Base-by-base conservation (phyloP, 1,140 invertebrate genomes). In the Andricus grossulariae region DNA sequence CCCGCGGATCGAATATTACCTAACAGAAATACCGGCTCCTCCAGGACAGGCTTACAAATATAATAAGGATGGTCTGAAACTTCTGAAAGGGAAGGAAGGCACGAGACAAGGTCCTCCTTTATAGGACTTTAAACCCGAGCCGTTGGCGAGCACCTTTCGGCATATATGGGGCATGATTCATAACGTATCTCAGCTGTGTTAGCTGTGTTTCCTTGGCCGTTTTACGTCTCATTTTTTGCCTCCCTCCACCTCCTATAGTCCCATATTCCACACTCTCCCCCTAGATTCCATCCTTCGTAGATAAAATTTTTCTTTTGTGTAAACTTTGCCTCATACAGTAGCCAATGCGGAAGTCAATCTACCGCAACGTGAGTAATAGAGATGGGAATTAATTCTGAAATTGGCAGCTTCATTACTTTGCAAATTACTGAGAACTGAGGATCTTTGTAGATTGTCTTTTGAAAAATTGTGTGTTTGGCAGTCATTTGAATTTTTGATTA, bases 151-250 rank as follows among this genome's bases (percentile, higher is more conserved):
- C 88, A 88, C 88, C 85, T 89, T 87, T 84, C 82, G 81, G 83
- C 78, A 83, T 75, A 79, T 81, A 80, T 76, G 86, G 86, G 83
- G 82, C 81, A 83, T 79, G 83, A 88, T 88, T 87, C 81, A 83
- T 84, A 84, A 89, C 82, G 86, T 87, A 84, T 85, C 84, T 90
- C 89, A 90, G 89, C 89, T 89, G 88, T 90, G 89, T 86, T 81
- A 90, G 89, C 89, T 89, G 88, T 90, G 89, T 86, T 81, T 83
- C 82, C 79, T 80, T 77, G 79, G 51, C 74, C 79, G 70, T 73
- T 79, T 80, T 77, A 72, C 75, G 21, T 76, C 79, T 73, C 74
- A 49, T 75, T 60, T 55, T 49, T 71, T 75, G 50, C 15, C 60
- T 21, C 49, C 39, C 21, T 51, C 50, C 72, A 78, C 60, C 57